Base-by-base conservation (phyloP, 2,113 vertebrate species). In the Machaerirhynchus nigripectus region DNA sequence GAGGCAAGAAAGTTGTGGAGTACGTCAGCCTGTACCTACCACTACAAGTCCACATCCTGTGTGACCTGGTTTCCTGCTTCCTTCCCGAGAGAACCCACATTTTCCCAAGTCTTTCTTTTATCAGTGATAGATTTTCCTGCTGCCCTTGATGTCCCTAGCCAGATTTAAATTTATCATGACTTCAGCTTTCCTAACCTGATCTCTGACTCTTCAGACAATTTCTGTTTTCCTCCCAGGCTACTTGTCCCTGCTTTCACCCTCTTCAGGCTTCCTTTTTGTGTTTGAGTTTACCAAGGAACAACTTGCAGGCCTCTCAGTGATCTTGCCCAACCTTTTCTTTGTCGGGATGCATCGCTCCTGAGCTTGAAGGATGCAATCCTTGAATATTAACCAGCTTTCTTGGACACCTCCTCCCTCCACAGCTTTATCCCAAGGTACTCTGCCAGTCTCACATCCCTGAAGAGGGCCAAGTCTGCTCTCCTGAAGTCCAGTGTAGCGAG, bases 271-370 rank as follows among this genome's bases (percentile, higher is more conserved):
- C 17, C 18, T 10, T 74, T n/a, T 8, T 33, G 18, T 20, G 19
- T 75, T 47, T n/a, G 49, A 64, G 28, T 47, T 65, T 56, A 33
- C 9, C 40, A 53, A 73, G 28, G 9, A 47, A 63, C 22, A 74
- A 8, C 8, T 22, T 56, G 24, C 24, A 21, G 24, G 30, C 20
- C 3, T 31, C 44, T 30, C 1, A 0, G 11, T 35, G 35, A 57
- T 57, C 49, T 35, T 35, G 10, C 16, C 31, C 24, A 35, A 35
- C 8, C 12, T 67, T n/a, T 49, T 42, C 28, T 50, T 49, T 49
- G 20, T 9, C 35, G 61, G 31, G 35, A 49, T 30, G 30, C 30
- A 40, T 40, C 1, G 0, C 15, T 70, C 30, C 42, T 40, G 50
- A 75, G 19, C 30, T 49, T 65, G n/a, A 5, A 65, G 8, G 30